phyloP scores from a whole-genome alignment of 2,113 vertebrate species.

The Ceuthmochares aereus region DNA sequence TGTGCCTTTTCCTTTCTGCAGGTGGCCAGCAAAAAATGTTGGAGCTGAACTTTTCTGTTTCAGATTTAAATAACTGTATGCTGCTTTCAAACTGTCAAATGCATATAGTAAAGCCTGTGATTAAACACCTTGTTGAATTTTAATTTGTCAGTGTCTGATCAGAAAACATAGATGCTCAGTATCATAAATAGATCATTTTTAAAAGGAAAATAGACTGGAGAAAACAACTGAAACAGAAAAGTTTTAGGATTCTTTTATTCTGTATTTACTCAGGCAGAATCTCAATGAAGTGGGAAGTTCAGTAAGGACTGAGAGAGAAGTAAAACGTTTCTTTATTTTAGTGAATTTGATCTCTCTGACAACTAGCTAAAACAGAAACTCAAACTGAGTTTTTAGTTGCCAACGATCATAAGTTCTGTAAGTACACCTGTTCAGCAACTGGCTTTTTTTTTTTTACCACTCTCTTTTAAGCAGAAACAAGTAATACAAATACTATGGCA shows the following conservation, averaged over 20 bases:
- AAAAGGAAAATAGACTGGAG: not conserved
- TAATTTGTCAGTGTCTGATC: not conserved
- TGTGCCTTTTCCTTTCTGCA: not conserved
- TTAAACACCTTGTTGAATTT: not conserved
- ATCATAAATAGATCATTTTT: not conserved
- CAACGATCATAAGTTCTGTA: not conserved
- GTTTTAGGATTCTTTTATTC: not conserved
- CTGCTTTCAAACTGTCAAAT: not conserved
- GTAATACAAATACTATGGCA: not conserved
- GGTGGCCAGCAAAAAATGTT: not conserved
- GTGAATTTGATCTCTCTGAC: not conserved
- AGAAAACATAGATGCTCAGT: not conserved
- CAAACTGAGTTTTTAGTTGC: not conserved
- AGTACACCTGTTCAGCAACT: not conserved
- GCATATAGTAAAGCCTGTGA: not conserved
- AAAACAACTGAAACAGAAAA: not conserved
- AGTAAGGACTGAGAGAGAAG: not conserved
- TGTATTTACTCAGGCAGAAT: not conserved
- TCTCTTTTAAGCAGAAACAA: not conserved
- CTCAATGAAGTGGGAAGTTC: not conserved
- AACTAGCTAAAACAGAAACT: not conserved
- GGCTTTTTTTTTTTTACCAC: not conserved
- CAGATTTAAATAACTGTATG: not conserved
- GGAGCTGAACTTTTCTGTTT: not conserved
- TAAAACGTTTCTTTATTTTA: not conserved